Evolutionary conservation across 2,113 vertebrate genomes (phyloP).

Genomic region (Callaeas wilsoni): DNA sequence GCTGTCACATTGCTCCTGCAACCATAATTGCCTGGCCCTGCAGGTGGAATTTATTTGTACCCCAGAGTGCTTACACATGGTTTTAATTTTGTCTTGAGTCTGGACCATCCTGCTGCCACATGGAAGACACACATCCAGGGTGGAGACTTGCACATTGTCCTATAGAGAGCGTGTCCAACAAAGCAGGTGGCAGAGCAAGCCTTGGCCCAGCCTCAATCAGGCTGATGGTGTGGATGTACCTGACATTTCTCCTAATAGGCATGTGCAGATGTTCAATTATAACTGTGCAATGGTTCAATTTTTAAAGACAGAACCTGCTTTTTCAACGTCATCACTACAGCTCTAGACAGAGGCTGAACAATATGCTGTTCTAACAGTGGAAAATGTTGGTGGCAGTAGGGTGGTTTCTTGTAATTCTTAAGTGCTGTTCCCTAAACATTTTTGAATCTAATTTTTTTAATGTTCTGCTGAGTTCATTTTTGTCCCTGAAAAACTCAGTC

Average conservation of each 20-base stretch:
- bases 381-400: background rate
- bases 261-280: accelerated
- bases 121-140: background rate
- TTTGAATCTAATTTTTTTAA: background rate
- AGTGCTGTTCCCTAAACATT: background rate
- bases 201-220: background rate
- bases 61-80: background rate
- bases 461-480: background rate
- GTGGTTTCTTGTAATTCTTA: background rate
- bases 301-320: background rate
- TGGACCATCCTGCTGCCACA: background rate
- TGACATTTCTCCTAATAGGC: background rate
- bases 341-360: background rate
- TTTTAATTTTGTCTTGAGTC: background rate
- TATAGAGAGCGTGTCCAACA: background rate
- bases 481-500: background rate
- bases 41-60: accelerated
- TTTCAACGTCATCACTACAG: background rate
- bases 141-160: background rate
- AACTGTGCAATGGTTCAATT: background rate
- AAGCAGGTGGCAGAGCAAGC: background rate
- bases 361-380: background rate
- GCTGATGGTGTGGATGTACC: background rate
- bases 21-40: background rate
- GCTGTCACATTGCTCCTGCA: background rate